These are phyloP conservation scores for Nymphalis polychloros DNA, from an alignment of 2,888 invertebrate genomes.

Conservation along the genomic window DNA sequence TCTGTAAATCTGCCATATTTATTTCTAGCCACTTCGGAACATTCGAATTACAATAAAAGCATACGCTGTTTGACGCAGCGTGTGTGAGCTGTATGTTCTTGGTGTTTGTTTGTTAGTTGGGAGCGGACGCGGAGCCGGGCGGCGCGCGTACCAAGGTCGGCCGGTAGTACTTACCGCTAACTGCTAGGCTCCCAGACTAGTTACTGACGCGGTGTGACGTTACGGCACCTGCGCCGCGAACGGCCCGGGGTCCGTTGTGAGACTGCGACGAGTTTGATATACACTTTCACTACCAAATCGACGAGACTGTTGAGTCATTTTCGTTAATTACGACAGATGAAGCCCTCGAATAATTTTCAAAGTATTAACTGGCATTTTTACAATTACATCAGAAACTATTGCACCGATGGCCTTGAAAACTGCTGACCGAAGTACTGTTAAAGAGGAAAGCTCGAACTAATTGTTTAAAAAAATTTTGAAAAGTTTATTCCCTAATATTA, in stretches of 20 bases:
- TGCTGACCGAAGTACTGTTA: constrained; percentile 29
- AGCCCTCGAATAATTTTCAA: constrained; percentile 19
- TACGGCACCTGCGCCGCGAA: background rate
- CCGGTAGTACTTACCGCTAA: background rate
- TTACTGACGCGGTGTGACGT: constrained; percentile 20
- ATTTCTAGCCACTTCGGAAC: background rate
- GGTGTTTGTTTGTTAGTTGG: constrained; percentile 47
- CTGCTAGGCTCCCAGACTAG: constrained; percentile 7
- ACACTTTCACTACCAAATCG: background rate
- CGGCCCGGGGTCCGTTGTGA: too few relatives aligned
- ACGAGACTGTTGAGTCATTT: background rate
- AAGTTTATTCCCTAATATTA: too few relatives aligned
- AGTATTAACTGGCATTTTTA: constrained; percentile 1
- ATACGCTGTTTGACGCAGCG: background rate
- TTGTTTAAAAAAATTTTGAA: background rate
- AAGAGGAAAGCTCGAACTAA: constrained; percentile 17
- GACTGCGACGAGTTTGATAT: too few relatives aligned
- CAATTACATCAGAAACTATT: constrained; percentile 25
- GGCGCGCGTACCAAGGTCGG: constrained; percentile 47
- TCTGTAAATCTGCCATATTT: too few relatives aligned
- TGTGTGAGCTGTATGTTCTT: constrained; percentile 12
- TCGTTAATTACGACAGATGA: constrained; percentile 12
- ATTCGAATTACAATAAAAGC: background rate
- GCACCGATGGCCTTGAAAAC: constrained; percentile 34
- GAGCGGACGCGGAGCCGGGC: constrained; percentile 40